Base-by-base conservation (phyloP, 2,797 vertebrate species). In the Alectoris magna region DNA sequence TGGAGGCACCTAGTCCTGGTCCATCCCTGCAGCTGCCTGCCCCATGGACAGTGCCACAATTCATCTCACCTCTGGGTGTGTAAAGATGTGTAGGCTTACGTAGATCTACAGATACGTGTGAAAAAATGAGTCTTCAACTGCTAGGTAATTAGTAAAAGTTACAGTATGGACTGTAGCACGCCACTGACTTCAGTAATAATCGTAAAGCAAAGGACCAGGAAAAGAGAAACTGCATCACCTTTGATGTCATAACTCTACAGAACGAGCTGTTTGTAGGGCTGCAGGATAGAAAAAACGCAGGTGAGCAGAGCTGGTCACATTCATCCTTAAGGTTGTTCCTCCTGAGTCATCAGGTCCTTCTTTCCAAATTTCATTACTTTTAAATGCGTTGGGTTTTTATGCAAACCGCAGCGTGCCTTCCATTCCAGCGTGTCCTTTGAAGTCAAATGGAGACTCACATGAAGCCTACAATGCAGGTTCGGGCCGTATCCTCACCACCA, bases 131-230 rank as follows among this genome's bases (percentile, higher is more conserved):
- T 24, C 26, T 59, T 84, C 29, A 29, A 36, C 34, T 51, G 31
- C 60, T 87, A 48, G 4, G 10, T 56, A 75, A 46, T 19, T 56
- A 59, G 24, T 60, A 13, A 27, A 88, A 93, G 21, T 49, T 83
- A 6, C 31, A 13, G 16, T 89, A 87, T 69, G 59, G 31, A 18
- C 24, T n/a, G 3, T 2, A 36, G 46, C 6, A 4, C 16, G 41
- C 31, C 29, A 23, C n/a, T 0, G 0, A 55, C 60, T 88, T 62
- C 24, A 80, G 2, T 26, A 58, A 3, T 4, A 73, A 43, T 0
- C 55, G 21, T 19, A 62, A 71, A 86, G 66, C 43, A 72, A 39
- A 60, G 21, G 34, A 53, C 14, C 63, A n/a, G n/a, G 9, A 72
- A 75, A 85, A 43, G 7, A 34, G 8, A 39, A 48, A 26, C 15